A percentile compares a stretch with the other conserved stretches of the same genome.
Evolutionary conservation across 1,140 invertebrate species (phyloP).

Genomic region (Anastrepha ludens): DNA sequence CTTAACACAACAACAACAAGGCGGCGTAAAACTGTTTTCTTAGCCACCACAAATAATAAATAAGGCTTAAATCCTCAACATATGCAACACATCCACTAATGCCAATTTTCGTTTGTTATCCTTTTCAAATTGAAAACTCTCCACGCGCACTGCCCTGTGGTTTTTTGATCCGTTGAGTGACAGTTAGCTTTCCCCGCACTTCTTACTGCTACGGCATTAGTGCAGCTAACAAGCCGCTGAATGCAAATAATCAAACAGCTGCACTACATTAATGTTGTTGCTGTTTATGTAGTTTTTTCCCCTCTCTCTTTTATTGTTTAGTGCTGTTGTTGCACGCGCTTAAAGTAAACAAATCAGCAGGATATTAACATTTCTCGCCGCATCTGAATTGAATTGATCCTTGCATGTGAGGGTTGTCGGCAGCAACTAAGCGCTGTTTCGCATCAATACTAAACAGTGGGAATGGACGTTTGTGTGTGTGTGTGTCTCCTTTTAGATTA

Average conservation of each 20-base stretch:
- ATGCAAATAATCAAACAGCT: slow-evolving; percentile 50
- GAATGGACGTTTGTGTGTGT: neutral
- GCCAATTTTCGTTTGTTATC: slow-evolving; percentile 51
- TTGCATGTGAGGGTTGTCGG: neutral
- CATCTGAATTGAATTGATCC: neutral
- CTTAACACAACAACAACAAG: neutral
- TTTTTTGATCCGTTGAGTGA: slow-evolving; percentile 27
- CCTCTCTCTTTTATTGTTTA: neutral
- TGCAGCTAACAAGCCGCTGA: neutral
- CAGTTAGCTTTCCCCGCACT: neutral
- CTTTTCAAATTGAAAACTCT: slow-evolving; percentile 35
- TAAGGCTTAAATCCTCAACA: slow-evolving; percentile 29
- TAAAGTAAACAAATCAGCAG: slow-evolving; percentile 51
- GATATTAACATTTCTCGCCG: neutral
- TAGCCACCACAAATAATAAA: slow-evolving; percentile 44
- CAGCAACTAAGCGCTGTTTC: neutral
- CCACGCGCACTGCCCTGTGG: slow-evolving; percentile 26
- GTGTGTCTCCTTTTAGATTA: neutral
- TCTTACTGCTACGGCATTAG: neutral
- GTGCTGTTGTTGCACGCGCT: slow-evolving; percentile 32
- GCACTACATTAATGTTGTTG: slow-evolving; percentile 34
- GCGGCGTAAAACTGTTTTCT: neutral
- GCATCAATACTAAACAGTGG: neutral
- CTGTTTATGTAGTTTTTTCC: neutral
- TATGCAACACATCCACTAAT: slow-evolving; percentile 50